Percentiles rank a stretch among this genome's conserved stretches.
Conservation (phyloP, 2,888 invertebrate species). For the Chelonus formosanus region DNA sequence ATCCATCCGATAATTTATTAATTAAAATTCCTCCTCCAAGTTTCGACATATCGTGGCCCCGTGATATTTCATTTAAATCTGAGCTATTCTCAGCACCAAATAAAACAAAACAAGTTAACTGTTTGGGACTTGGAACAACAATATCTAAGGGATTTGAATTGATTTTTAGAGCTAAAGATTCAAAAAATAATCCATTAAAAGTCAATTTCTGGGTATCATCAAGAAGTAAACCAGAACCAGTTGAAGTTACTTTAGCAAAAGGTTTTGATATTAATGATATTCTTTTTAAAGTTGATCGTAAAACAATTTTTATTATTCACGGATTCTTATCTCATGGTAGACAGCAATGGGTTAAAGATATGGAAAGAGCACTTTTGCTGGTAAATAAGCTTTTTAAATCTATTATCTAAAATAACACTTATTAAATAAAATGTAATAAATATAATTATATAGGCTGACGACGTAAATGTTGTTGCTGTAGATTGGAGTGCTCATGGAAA, state of each 20-base stretch:
- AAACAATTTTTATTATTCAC: slow-evolving; percentile 71
- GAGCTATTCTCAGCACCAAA: too few species aligned
- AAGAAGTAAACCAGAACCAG: not conserved
- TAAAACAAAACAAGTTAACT: too few species aligned
- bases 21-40: too few species aligned
- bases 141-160: not conserved
- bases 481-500: slow-evolving; percentile 74
- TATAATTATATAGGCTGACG: slow-evolving; percentile 62
- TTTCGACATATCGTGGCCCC: too few species aligned
- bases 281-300: slow-evolving; percentile 67
- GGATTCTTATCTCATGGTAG: slow-evolving; percentile 72
- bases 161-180: not conserved
- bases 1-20: too few species aligned
- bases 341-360: slow-evolving; percentile 69
- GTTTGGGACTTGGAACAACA: too few species aligned
- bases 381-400: slow-evolving; percentile 54
- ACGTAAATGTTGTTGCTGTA: slow-evolving; percentile 72
- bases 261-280: slow-evolving; percentile 64
- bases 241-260: not conserved
- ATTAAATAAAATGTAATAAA: not conserved
- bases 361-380: slow-evolving; percentile 70
- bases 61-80: too few species aligned
- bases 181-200: not conserved
- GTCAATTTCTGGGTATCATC: not conserved
- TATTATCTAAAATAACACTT: too few species aligned